phyloP scores from a whole-genome alignment of 2,888 invertebrate genomes.

The Creontiades dilutus region DNA sequence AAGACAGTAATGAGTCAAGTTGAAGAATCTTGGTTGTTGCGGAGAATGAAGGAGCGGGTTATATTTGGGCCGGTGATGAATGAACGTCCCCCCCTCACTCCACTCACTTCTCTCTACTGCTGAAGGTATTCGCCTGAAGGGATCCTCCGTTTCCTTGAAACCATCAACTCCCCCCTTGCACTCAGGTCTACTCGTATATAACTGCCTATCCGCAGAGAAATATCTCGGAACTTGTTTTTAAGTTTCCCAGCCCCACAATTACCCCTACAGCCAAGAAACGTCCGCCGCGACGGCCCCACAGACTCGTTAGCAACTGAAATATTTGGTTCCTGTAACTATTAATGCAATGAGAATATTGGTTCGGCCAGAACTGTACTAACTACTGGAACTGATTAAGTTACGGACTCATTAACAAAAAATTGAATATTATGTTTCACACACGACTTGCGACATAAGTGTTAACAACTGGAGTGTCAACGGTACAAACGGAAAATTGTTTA shows the following conservation, averaged over 20 bases:
- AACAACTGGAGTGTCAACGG: too few species aligned
- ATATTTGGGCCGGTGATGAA: slow-evolving; percentile 48
- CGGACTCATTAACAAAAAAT: too few species aligned
- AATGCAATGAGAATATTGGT: too few species aligned
- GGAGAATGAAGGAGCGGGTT: slow-evolving; percentile 23
- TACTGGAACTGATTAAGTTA: too few species aligned
- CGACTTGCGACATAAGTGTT: too few species aligned
- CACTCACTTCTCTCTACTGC: background rate
- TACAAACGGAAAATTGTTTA: too few species aligned
- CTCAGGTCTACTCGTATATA: background rate
- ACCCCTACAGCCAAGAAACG: background rate
- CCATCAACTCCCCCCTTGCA: slow-evolving; percentile 18
- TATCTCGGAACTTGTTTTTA: background rate
- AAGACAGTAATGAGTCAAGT: slow-evolving; percentile 38
- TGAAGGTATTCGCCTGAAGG: slow-evolving; percentile 16
- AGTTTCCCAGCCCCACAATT: background rate
- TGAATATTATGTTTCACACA: too few species aligned
- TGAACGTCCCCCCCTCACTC: background rate
- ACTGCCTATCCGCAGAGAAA: background rate
- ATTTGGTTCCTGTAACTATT: too few species aligned
- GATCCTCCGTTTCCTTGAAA: slow-evolving; percentile 18
- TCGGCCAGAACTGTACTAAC: too few species aligned
- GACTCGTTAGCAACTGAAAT: too few species aligned
- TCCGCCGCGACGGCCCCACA: background rate
- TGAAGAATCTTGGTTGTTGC: slow-evolving; percentile 58